Conservation (phyloP, 1,140 invertebrate genomes). For the Eupristina koningsbergeri region DNA sequence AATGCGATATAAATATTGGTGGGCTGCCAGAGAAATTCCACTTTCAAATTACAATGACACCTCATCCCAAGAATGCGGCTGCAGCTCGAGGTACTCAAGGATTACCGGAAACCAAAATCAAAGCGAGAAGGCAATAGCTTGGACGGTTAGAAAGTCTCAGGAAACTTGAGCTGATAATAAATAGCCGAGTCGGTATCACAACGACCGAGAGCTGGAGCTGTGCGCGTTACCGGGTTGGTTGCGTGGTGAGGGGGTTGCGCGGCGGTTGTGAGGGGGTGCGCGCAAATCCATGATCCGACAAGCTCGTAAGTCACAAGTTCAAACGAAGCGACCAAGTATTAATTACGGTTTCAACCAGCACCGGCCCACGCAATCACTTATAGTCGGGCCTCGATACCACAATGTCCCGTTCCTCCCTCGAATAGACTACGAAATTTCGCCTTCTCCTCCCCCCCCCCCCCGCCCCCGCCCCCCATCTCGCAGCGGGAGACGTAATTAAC, state of each 20-base stretch:
- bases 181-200: conserved; percentile 58
- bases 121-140: neutral
- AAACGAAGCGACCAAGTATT: conserved; percentile 72
- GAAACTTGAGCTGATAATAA: conserved; percentile 66
- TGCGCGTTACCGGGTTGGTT: neutral
- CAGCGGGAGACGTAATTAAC: conserved; percentile 20
- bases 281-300: conserved; percentile 31
- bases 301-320: conserved; percentile 71
- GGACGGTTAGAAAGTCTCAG: neutral
- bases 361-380: conserved; percentile 71
- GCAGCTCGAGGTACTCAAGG: neutral
- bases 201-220: neutral
- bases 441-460: too few species aligned
- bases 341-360: conserved; percentile 70
- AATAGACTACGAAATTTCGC: too few species aligned
- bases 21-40: too few species aligned
- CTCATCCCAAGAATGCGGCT: neutral
- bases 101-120: neutral
- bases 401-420: conserved; percentile 43
- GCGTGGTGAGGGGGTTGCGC: conserved; percentile 29
- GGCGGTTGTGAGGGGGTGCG: neutral
- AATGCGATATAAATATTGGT: too few species aligned
- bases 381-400: conserved; percentile 65
- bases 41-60: too few species aligned
- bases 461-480: conserved; percentile 45